phyloP scores from a whole-genome alignment of 2,888 invertebrate species.

The Hemicrepidius hirtus region DNA sequence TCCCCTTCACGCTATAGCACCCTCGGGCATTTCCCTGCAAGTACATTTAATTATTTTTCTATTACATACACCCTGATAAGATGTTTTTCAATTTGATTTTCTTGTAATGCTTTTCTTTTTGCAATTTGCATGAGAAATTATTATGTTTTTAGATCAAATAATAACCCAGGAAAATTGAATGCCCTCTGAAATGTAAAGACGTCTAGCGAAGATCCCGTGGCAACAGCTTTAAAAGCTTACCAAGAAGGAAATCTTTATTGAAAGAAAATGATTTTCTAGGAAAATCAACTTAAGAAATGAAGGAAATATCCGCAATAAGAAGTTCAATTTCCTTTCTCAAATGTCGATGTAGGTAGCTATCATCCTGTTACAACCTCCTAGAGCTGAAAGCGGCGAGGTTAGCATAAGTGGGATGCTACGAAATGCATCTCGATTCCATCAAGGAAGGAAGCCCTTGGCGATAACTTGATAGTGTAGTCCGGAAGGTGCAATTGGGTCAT shows the following conservation, averaged over 20 bases:
- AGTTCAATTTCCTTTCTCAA: constrained; percentile 40
- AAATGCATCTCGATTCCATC: constrained; percentile 42
- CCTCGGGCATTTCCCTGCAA: too few relatives aligned
- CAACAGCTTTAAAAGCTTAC: not conserved
- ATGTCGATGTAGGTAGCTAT: constrained; percentile 29
- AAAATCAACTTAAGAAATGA: constrained; percentile 19
- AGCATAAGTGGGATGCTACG: constrained; percentile 41
- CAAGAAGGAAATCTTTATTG: not conserved
- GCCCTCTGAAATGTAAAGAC: too few relatives aligned
- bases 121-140: too few relatives aligned
- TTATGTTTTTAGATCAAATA: too few relatives aligned
- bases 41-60: too few relatives aligned
- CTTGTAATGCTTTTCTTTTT: too few relatives aligned
- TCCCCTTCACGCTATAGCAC: too few relatives aligned
- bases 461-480: constrained; percentile 49
- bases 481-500: constrained; percentile 53
- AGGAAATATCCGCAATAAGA: constrained; percentile 33
- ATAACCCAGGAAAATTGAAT: too few relatives aligned
- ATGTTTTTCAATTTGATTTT: too few relatives aligned
- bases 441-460: constrained; percentile 52
- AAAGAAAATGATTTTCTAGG: constrained; percentile 15
- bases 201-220: too few relatives aligned
- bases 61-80: too few relatives aligned
- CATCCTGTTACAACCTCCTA: constrained; percentile 26
- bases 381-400: constrained; percentile 17